These are phyloP conservation scores for Agrochola lota DNA, from an alignment of 2,888 invertebrate species.

Conservation along the genomic window DNA sequence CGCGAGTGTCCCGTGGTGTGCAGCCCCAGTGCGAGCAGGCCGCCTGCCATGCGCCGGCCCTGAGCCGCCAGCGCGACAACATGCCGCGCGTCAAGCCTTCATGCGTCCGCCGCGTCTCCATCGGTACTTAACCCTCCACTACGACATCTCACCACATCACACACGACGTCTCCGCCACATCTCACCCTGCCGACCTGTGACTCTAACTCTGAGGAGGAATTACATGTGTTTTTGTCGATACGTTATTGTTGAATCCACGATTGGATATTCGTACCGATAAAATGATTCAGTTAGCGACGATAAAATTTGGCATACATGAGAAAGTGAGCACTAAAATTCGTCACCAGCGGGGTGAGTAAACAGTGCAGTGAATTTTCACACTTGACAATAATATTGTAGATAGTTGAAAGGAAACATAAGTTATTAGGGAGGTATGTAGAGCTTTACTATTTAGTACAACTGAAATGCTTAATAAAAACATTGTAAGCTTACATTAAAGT, in stretches of 20 bases:
- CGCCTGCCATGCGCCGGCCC: constrained; percentile 88
- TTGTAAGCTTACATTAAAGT: constrained; percentile 46
- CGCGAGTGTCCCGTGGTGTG: constrained; percentile 75
- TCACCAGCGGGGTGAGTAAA: constrained; percentile 88
- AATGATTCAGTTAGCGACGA: constrained; percentile 92
- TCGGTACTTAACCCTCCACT: constrained; percentile 86
- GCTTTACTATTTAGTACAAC: constrained; percentile 33
- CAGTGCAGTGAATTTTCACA: constrained; percentile 85
- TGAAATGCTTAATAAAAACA: constrained; percentile 35
- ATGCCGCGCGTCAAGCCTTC: constrained; percentile 90
- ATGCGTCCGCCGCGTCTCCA: constrained; percentile 90
- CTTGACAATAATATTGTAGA: constrained; percentile 60
- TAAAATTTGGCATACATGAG: constrained; percentile 91
- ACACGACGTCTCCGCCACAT: constrained; percentile 68
- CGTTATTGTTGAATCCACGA: constrained; percentile 67
- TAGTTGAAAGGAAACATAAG: constrained; percentile 59
- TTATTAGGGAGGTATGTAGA: constrained; percentile 69
- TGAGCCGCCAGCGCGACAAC: constrained; percentile 83
- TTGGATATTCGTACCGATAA: constrained; percentile 76
- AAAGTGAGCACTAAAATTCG: constrained; percentile 89
- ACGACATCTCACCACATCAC: constrained; percentile 77
- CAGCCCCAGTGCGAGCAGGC: constrained; percentile 69
- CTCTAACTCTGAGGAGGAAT: constrained; percentile 69
- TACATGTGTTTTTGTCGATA: constrained; percentile 71
- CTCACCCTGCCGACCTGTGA: constrained; percentile 74